A percentile compares a stretch with the other conserved stretches of the same genome.
These are phyloP conservation scores for Drosophila pandora DNA, from an alignment of 1,140 invertebrate species.

Conservation along the genomic window DNA sequence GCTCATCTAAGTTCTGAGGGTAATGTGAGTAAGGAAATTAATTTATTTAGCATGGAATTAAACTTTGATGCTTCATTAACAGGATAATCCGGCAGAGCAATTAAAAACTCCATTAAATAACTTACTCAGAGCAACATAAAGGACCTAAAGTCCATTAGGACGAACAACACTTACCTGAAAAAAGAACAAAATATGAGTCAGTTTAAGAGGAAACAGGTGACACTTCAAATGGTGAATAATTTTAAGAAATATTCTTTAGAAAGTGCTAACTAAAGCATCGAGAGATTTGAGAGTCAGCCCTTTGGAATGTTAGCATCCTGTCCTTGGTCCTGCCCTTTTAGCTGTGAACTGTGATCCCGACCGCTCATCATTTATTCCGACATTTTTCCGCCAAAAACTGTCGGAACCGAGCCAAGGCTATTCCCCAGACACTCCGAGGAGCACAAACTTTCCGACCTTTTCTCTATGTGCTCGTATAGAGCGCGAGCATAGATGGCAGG, in stretches of 20 bases:
- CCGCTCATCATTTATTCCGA: constrained; percentile 43
- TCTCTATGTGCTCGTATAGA: constrained; percentile 2
- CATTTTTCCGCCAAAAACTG: constrained; percentile 30
- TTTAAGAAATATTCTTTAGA: background rate
- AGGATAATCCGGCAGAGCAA: background rate
- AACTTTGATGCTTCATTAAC: constrained; percentile 24
- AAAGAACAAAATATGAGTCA: background rate
- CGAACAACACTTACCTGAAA: constrained; percentile 56
- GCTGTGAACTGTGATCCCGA: background rate
- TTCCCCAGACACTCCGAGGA: constrained; percentile 26
- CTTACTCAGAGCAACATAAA: constrained; percentile 17
- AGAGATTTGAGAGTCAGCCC: background rate
- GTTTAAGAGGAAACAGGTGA: background rate
- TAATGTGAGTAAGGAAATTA: background rate
- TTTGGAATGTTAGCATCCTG: background rate
- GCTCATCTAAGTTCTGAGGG: constrained; percentile 37
- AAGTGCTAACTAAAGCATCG: constrained; percentile 9
- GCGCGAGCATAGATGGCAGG: constrained; percentile 52
- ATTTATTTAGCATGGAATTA: constrained; percentile 2
- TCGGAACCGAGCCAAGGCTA: constrained; percentile 18
- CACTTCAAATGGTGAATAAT: too few species aligned
- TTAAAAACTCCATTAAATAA: background rate
- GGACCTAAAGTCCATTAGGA: background rate
- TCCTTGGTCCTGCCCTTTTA: background rate
- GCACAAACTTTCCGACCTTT: constrained; percentile 46